Percentiles rank a stretch among this genome's conserved stretches.
These are phyloP conservation scores for Diplazon laetatorius DNA, from an alignment of 2,888 invertebrate species.

Conservation along the genomic window DNA sequence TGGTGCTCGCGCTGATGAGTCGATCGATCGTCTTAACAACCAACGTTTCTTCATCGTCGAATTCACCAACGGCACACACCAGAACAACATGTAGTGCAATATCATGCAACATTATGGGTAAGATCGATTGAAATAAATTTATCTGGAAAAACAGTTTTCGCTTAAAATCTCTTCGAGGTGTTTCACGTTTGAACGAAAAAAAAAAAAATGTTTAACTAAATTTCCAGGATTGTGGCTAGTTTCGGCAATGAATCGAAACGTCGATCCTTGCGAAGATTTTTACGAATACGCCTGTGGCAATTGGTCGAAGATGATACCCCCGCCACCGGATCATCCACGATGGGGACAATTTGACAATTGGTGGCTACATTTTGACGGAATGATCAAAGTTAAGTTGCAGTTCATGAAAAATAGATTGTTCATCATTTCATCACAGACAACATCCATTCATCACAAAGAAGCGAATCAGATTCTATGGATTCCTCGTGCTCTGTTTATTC, in stretches of 20 bases:
- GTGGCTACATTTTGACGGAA: neutral
- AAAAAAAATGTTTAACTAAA: neutral
- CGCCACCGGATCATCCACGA: neutral
- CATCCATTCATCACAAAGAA: no score
- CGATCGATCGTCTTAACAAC: neutral
- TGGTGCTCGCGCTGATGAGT: neutral
- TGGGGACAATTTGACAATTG: constrained; percentile 33
- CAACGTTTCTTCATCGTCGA: neutral
- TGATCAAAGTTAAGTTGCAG: constrained; percentile 26
- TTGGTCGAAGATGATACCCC: constrained; percentile 26
- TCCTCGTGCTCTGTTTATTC: neutral
- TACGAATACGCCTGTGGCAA: constrained; percentile 50
- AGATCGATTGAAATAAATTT: neutral
- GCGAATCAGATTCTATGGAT: no score
- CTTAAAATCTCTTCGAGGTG: no score
- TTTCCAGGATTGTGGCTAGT: constrained; percentile 9
- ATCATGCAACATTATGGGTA: constrained; percentile 18
- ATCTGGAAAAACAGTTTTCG: neutral
- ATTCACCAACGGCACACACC: constrained; percentile 10
- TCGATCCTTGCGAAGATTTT: constrained; percentile 54
- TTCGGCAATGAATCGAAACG: constrained; percentile 26
- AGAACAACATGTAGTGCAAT: constrained; percentile 13
- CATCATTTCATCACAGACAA: neutral
- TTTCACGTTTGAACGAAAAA: no score
- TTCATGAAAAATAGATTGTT: neutral